These are phyloP conservation scores for Fregata magnificens DNA, from an alignment of 2,113 vertebrate species.

Conservation along the genomic window DNA sequence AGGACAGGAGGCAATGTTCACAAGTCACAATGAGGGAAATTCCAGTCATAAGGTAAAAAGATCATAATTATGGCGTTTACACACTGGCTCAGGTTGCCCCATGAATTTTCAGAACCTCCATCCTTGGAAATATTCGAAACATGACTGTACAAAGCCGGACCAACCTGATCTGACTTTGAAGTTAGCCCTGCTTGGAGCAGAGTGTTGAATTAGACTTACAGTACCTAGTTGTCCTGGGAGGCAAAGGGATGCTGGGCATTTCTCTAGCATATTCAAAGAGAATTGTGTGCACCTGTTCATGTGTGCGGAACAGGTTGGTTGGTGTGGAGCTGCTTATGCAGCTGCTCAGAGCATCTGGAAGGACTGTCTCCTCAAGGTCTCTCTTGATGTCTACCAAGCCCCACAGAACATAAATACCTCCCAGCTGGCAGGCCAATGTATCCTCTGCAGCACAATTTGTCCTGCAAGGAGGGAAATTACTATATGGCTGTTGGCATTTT, in stretches of 20 bases:
- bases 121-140: not conserved
- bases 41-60: not conserved
- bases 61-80: not conserved
- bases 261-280: not conserved
- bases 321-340: not conserved
- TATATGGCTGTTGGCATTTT: not conserved
- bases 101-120: not conserved
- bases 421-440: not conserved
- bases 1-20: not conserved
- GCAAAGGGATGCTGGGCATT: not conserved
- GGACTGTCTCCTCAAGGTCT: not conserved
- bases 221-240: not conserved
- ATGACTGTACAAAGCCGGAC: not conserved
- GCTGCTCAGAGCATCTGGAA: not conserved
- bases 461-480: not conserved
- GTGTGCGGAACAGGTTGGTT: not conserved
- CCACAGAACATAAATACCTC: not conserved
- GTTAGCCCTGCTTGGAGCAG: not conserved
- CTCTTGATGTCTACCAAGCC: not conserved
- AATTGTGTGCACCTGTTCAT: not conserved
- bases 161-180: not conserved
- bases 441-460: not conserved
- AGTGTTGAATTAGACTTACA: not conserved
- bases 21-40: not conserved
- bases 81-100: not conserved